These are phyloP conservation scores for Notodonta dromedarius DNA, from an alignment of 2,888 invertebrate genomes.

Conservation along the genomic window DNA sequence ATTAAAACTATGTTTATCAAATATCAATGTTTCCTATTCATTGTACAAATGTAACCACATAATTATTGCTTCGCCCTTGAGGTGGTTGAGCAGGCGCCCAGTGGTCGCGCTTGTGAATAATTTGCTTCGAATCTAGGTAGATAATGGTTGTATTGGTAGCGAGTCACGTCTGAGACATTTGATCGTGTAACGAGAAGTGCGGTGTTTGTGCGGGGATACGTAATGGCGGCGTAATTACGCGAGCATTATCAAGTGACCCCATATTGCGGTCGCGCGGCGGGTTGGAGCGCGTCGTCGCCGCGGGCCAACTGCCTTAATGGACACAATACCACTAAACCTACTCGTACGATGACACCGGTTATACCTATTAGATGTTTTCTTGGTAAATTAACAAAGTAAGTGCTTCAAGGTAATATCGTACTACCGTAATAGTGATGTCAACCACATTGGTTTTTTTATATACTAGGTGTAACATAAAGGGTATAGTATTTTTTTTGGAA, in stretches of 20 bases:
- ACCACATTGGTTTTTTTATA: no score
- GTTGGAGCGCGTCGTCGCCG: constrained; percentile 50
- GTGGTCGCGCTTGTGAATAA: constrained; percentile 69
- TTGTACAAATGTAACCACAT: constrained; percentile 23
- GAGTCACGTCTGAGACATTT: constrained; percentile 80
- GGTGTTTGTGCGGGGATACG: constrained; percentile 59
- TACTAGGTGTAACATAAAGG: no score
- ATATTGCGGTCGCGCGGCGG: constrained; percentile 70
- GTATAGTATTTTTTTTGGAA: no score
- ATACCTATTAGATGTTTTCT: background rate
- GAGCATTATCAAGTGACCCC: constrained; percentile 80
- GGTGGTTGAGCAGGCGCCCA: constrained; percentile 55
- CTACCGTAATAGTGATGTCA: no score
- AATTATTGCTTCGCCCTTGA: constrained; percentile 56
- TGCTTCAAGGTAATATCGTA: no score
- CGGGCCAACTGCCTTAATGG: constrained; percentile 52
- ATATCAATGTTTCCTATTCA: background rate
- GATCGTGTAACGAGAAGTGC: constrained; percentile 76
- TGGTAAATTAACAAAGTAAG: no score
- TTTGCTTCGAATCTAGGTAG: constrained; percentile 75
- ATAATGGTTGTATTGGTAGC: constrained; percentile 73
- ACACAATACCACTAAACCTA: constrained; percentile 49
- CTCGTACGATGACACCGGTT: constrained; percentile 21
- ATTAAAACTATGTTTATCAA: background rate
- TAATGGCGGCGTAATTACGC: constrained; percentile 77